Evolutionary conservation across 2,113 vertebrate species (phyloP).

Genomic region (Eira barbara): DNA sequence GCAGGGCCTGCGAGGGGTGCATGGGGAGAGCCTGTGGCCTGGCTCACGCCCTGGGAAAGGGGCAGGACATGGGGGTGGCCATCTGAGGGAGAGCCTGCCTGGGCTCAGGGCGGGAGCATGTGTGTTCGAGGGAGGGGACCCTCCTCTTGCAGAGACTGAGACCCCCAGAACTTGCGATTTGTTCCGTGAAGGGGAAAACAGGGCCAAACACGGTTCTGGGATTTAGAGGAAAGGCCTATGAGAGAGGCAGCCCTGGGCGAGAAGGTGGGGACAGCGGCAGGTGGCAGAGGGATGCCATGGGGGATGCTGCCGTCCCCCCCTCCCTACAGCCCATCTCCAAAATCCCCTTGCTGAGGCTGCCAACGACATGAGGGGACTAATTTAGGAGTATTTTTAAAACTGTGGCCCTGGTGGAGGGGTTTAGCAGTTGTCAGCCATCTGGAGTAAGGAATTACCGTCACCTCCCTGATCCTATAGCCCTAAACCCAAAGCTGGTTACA

Average conservation of each 20-base stretch:
- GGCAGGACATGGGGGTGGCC: not conserved
- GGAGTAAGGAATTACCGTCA: slow-evolving; percentile 87
- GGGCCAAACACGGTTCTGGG: not conserved
- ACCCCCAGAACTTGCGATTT: not conserved
- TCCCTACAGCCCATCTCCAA: not conserved
- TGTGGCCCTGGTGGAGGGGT: slow-evolving; percentile 77
- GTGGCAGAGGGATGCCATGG: not conserved
- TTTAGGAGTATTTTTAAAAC: slow-evolving; percentile 83
- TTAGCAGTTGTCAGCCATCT: slow-evolving; percentile 87
- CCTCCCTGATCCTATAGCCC: slow-evolving; percentile 87
- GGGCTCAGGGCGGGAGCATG: not conserved
- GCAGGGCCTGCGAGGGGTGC: not conserved
- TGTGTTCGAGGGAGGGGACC: no score
- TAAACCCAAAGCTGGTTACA: slow-evolving; percentile 88
- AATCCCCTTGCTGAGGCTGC: slow-evolving; percentile 38
- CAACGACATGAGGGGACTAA: slow-evolving; percentile 76
- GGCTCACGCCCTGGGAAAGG: not conserved
- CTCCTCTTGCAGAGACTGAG: not conserved
- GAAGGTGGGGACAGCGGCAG: not conserved
- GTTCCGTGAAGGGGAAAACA: not conserved
- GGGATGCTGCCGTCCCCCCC: not conserved
- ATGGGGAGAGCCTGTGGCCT: not conserved
- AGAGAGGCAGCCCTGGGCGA: not conserved
- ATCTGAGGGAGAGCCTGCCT: not conserved
- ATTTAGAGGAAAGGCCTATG: not conserved